Evolutionary conservation across 1,140 invertebrate species (phyloP).

Genomic region (Luehdorfia chinensis): DNA sequence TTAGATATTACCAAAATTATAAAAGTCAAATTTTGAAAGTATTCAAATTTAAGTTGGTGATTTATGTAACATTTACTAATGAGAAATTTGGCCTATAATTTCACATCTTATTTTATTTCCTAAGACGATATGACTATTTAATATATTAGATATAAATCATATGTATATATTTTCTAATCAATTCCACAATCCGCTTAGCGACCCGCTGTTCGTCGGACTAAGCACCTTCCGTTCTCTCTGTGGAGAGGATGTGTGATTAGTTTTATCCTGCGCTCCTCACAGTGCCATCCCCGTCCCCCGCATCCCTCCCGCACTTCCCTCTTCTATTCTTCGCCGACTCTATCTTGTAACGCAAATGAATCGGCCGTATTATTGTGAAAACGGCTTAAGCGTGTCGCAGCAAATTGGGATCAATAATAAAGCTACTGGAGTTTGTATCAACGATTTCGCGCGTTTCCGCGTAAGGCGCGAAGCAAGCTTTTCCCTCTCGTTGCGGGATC

Average conservation of each 20-base stretch:
- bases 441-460: neutral
- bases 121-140: neutral
- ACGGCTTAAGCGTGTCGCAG: constrained; percentile 32
- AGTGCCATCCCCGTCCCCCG: constrained; percentile 28
- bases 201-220: constrained; percentile 14
- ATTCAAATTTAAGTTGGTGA: too few species aligned
- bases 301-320: constrained; percentile 21
- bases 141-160: too few species aligned
- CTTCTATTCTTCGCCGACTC: constrained; percentile 43
- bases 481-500: neutral
- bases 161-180: neutral
- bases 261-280: constrained; percentile 60
- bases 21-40: too few species aligned
- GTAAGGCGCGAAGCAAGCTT: too few species aligned
- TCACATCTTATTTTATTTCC: too few species aligned
- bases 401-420: constrained; percentile 41
- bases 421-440: constrained; percentile 16
- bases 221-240: constrained; percentile 26
- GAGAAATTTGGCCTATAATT: too few species aligned
- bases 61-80: too few species aligned
- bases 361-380: constrained; percentile 36
- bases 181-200: constrained; percentile 9
- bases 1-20: too few species aligned
- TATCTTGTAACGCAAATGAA: constrained; percentile 48
- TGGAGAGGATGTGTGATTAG: constrained; percentile 70